Conservation (phyloP, 2,113 vertebrate species). For the Morphnarchus princeps region DNA sequence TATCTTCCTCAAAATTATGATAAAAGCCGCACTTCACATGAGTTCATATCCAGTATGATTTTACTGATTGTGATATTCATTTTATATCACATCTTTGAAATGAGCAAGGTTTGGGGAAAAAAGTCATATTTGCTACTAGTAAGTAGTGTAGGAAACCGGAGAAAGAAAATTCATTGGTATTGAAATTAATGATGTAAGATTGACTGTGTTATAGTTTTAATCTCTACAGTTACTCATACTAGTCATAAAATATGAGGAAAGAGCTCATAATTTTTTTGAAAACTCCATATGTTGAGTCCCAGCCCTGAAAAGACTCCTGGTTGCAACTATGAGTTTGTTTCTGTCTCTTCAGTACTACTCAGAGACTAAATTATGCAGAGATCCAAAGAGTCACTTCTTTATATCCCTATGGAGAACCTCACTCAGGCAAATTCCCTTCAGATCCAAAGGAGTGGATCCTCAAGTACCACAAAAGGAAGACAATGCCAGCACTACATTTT, state of each 20-base stretch:
- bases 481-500: not conserved
- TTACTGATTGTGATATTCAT: not conserved
- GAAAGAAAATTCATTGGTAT: not conserved
- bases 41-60: not conserved
- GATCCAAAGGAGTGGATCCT: not conserved
- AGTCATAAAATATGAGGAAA: not conserved
- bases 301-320: not conserved
- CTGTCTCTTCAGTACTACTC: not conserved
- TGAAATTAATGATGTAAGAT: not conserved
- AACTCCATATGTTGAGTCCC: not conserved
- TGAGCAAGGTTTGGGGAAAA: not conserved
- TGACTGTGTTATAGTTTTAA: not conserved
- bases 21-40: not conserved
- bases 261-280: not conserved
- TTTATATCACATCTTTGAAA: not conserved
- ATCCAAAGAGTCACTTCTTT: not conserved
- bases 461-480: not conserved
- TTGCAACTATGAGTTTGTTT: not conserved
- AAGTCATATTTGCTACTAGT: not conserved
- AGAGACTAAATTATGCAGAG: not conserved
- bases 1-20: not conserved
- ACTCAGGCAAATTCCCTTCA: not conserved
- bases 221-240: not conserved
- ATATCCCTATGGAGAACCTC: not conserved
- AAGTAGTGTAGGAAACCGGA: not conserved